Evolutionary conservation across 2,797 vertebrate genomes (phyloP).

Genomic region (Tadarida brasiliensis): DNA sequence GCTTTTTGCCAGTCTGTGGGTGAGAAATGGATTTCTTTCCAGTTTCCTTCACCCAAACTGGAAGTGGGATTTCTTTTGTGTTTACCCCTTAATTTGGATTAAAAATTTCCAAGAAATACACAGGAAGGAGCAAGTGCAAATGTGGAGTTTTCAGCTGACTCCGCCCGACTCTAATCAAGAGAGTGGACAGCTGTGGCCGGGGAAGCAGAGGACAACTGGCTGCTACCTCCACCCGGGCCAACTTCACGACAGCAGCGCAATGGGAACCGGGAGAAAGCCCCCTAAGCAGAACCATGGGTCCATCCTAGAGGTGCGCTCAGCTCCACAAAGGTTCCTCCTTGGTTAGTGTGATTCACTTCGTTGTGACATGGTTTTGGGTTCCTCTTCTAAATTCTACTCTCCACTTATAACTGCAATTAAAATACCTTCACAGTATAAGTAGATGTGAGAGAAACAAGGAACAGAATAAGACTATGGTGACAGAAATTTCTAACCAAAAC

Average conservation of each 20-base stretch:
- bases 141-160: too few relatives aligned
- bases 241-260: rapidly evolving
- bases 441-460: not conserved
- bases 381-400: not conserved
- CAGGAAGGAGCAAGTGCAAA: not conserved
- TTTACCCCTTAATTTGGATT: slow-evolving; percentile 39
- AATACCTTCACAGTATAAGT: not conserved
- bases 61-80: slow-evolving; percentile 3
- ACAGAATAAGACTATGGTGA: not conserved
- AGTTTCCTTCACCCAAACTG: not conserved
- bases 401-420: not conserved
- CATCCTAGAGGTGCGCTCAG: not conserved
- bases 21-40: not conserved
- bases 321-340: not conserved
- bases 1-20: not conserved
- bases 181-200: too few relatives aligned
- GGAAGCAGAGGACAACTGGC: not conserved
- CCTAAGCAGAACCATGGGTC: rapidly evolving
- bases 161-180: not conserved
- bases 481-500: not conserved
- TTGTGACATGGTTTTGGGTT: not conserved
- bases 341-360: not conserved
- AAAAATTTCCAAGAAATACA: not conserved
- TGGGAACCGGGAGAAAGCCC: not conserved
- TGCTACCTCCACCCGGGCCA: rapidly evolving